These are phyloP conservation scores for Columbina picui DNA, from an alignment of 2,113 vertebrate species.

Conservation along the genomic window DNA sequence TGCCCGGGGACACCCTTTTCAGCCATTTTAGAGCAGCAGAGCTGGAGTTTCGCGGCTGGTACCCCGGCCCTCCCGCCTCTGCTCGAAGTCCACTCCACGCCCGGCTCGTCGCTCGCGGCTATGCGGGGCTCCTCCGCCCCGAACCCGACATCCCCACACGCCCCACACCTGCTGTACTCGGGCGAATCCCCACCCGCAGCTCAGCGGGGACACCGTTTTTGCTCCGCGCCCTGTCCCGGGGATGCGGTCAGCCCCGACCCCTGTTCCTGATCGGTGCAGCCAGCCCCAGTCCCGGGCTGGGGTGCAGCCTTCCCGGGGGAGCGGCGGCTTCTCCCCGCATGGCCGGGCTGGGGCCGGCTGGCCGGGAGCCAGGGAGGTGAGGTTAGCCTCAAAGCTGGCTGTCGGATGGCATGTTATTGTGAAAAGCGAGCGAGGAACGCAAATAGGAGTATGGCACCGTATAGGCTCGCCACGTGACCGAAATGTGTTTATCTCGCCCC, in stretches of 20 bases:
- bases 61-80: no score
- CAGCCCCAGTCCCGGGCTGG: background rate
- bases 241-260: background rate
- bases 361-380: background rate
- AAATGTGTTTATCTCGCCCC: slow-evolving; percentile 61
- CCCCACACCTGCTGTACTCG: background rate
- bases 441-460: slow-evolving; percentile 22
- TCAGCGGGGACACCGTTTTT: background rate
- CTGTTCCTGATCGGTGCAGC: no score
- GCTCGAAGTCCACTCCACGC: background rate
- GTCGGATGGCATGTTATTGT: background rate
- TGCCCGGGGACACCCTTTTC: slow-evolving; percentile 35
- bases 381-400: background rate
- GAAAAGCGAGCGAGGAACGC: background rate
- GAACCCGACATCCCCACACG: background rate
- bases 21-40: slow-evolving; percentile 32
- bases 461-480: slow-evolving; percentile 56
- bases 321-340: background rate
- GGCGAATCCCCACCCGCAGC: background rate
- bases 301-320: background rate
- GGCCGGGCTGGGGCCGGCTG: background rate
- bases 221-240: background rate
- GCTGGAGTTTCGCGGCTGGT: background rate
- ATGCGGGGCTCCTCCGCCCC: background rate
- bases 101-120: background rate